phyloP scores from a whole-genome alignment of 23 tunicate genomes.

The Ascidia mentula region DNA sequence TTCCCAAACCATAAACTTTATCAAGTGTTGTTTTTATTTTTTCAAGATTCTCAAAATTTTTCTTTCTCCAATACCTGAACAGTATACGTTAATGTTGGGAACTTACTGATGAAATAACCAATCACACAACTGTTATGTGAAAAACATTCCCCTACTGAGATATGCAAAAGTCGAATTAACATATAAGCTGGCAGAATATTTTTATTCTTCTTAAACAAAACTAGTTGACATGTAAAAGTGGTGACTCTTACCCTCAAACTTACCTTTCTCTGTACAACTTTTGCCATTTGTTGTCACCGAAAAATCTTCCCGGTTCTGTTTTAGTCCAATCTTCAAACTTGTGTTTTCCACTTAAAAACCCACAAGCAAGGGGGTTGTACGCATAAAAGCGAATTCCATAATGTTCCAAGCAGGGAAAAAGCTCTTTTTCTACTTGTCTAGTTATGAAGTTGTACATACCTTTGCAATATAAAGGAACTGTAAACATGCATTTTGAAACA shows the following conservation, averaged over 20 bases:
- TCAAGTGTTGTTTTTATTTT: constrained; percentile 37
- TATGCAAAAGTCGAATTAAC: too few relatives aligned
- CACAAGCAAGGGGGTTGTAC: constrained; percentile 86
- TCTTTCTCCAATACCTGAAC: constrained; percentile 76
- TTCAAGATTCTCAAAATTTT: constrained; percentile 62
- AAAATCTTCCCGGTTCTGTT: background rate
- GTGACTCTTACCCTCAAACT: too few relatives aligned
- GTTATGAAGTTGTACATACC: constrained; percentile 90
- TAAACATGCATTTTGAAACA: too few relatives aligned
- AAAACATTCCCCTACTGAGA: too few relatives aligned
- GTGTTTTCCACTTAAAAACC: constrained; percentile 88
- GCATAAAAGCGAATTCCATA: constrained; percentile 79
- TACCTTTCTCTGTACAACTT: too few relatives aligned
- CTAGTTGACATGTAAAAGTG: too few relatives aligned
- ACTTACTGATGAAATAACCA: too few relatives aligned
- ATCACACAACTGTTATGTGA: too few relatives aligned
- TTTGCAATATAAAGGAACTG: too few relatives aligned
- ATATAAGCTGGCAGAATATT: too few relatives aligned
- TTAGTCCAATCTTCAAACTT: constrained; percentile 56
- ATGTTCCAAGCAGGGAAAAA: constrained; percentile 73
- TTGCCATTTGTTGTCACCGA: background rate
- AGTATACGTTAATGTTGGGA: too few relatives aligned
- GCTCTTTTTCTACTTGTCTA: constrained; percentile 81
- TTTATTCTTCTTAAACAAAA: too few relatives aligned
- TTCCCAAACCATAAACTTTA: constrained; percentile 40